Evolutionary conservation across 92 coral and sea anemone genomes (phyloP).

Genomic region (Siderastrea siderea): DNA sequence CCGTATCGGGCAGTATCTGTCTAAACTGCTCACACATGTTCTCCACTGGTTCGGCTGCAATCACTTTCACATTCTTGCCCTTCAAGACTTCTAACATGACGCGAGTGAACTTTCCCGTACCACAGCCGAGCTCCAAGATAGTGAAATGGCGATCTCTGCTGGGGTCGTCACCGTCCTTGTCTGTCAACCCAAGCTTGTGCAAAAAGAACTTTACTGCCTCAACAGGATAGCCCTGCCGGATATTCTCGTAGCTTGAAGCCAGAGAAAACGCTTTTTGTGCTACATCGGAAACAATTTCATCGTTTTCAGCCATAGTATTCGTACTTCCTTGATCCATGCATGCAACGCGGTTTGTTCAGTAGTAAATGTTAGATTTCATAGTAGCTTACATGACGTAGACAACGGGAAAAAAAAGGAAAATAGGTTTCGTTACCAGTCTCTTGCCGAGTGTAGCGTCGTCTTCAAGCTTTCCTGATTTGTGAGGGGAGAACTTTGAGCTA

Average conservation of each 20-base stretch:
- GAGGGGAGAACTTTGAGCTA: too few relatives aligned
- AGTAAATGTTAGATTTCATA: background rate
- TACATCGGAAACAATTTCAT: background rate
- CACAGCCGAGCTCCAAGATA: slow-evolving; percentile 81
- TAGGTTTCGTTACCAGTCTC: slow-evolving; percentile 18
- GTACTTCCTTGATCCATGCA: too few relatives aligned
- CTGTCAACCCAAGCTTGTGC: slow-evolving; percentile 56
- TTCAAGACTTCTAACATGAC: slow-evolving; percentile 67
- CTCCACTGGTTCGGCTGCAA: background rate
- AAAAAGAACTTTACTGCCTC: slow-evolving; percentile 72
- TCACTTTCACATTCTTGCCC: slow-evolving; percentile 45
- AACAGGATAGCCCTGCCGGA: slow-evolving; percentile 63
- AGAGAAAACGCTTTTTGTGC: slow-evolving; percentile 17
- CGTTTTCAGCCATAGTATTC: background rate
- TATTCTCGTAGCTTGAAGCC: slow-evolving; percentile 59
- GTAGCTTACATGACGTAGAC: background rate
- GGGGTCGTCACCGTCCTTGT: slow-evolving; percentile 15
- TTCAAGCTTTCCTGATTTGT: too few relatives aligned
- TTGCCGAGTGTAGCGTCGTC: background rate
- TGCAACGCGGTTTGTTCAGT: background rate
- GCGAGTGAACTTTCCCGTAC: slow-evolving; percentile 85
- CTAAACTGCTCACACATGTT: too few relatives aligned
- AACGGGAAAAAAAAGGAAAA: too few relatives aligned
- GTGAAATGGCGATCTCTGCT: slow-evolving; percentile 29
- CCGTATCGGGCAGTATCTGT: slow-evolving; percentile 44